Percentiles rank a stretch among this genome's conserved stretches.
These are phyloP conservation scores for Ctenicera cuprea DNA, from an alignment of 2,888 invertebrate species.

Conservation along the genomic window DNA sequence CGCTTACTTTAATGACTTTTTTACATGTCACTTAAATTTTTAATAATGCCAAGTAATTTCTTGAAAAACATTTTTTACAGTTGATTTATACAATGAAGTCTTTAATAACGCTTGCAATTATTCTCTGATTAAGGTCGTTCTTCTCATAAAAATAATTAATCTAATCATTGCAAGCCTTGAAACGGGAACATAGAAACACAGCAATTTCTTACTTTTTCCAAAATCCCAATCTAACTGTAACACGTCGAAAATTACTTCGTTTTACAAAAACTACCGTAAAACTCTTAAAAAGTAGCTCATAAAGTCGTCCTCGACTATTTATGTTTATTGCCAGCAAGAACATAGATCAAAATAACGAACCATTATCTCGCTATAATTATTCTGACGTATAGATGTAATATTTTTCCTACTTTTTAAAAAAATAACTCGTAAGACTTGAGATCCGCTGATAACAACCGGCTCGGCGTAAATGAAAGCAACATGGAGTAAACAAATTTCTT, in stretches of 20 bases:
- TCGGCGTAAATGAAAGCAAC: constrained; percentile 7
- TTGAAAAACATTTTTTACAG: too few relatives aligned
- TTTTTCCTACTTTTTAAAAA: neutral
- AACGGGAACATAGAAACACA: too few relatives aligned
- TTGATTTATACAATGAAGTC: too few relatives aligned
- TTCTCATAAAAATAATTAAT: too few relatives aligned
- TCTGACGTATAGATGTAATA: constrained; percentile 4
- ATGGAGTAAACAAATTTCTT: constrained; percentile 18
- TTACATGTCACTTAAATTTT: too few relatives aligned
- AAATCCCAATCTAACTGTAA: constrained; percentile 1
- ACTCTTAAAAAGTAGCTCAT: constrained; percentile 9
- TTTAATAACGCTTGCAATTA: too few relatives aligned
- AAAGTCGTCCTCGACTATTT: constrained; percentile 15
- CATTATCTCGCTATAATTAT: constrained; percentile 5
- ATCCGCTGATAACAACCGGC: neutral
- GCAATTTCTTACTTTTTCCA: constrained; percentile 6
- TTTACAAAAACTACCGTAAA: constrained; percentile 6
- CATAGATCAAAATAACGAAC: constrained; percentile 9
- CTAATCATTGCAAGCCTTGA: too few relatives aligned
- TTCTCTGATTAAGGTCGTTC: too few relatives aligned
- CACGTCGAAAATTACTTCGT: neutral
- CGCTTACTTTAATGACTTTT: too few relatives aligned
- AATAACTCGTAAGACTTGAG: neutral
- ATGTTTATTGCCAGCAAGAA: constrained; percentile 9
- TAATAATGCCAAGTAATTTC: too few relatives aligned